Evolutionary conservation across 2,797 vertebrate species (phyloP).

Genomic region (Artibeus lituratus): DNA sequence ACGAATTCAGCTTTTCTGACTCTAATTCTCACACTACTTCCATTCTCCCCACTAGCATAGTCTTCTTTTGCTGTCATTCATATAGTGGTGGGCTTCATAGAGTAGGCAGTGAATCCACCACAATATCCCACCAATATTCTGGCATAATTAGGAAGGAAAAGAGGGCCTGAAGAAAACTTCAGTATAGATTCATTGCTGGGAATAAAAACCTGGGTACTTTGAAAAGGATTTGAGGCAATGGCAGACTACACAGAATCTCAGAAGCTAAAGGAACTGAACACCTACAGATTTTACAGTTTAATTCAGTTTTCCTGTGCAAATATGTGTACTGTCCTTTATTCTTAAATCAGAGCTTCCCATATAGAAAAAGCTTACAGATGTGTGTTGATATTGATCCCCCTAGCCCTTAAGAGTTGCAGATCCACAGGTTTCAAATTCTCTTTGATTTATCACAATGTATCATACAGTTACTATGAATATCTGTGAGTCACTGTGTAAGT

Average conservation of each 20-base stretch:
- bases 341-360: background rate
- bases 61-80: background rate
- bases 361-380: background rate
- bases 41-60: background rate
- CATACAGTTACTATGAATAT: background rate
- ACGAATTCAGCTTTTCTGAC: conserved; percentile 18
- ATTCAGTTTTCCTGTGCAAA: background rate
- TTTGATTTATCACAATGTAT: background rate
- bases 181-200: background rate
- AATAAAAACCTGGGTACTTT: background rate
- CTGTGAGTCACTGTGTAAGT: background rate
- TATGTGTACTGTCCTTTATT: background rate
- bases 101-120: background rate
- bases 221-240: background rate
- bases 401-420: background rate
- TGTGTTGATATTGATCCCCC: background rate
- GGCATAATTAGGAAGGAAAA: background rate
- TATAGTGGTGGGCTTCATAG: background rate
- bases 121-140: background rate
- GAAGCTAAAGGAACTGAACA: background rate
- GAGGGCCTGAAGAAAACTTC: background rate
- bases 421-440: background rate
- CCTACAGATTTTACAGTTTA: background rate
- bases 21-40: background rate
- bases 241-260: background rate